Base-by-base conservation (phyloP, 2,113 vertebrate species). In the Psephotus haematonotus region DNA sequence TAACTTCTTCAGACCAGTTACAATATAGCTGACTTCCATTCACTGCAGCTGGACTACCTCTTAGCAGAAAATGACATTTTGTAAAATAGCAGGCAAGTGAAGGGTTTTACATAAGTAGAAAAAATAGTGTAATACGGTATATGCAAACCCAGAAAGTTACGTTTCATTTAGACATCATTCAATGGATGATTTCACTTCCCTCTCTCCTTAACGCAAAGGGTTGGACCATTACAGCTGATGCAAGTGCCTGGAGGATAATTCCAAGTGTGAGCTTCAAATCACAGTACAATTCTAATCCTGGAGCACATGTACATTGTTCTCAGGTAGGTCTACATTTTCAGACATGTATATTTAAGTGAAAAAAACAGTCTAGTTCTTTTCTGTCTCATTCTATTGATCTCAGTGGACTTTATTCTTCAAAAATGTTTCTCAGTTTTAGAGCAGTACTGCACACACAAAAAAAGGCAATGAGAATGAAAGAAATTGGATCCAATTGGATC, bases 341-440 rank as follows among this genome's bases (percentile, higher is more conserved):
- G 41, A 41, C 37, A 74, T 6, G 7, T 22, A 14, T 9, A 44
- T 77, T 93, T 81, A 83, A 88, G 53, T 63, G 53, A 59, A 83
- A 81, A 41, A 86, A 78, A 28, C 18, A 41, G 6, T 22, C 41
- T 52, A n/a, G 7, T 27, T 69, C 31, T 62, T 31, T 53, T 83
- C 24, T n/a, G 0, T 44, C n/a, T 67, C 77, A 28, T 18, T 70
- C 25, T 74, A 3, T 53, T 83, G 50, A 84, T 88, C 68, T 81
- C 60, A 86, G 12, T 33, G 12, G 12, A 43, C 4, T 69, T 86
- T 24, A 70, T 50, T 53, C 19, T 81, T 71, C 64, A 79, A 35
- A 93, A 93, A 79, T 90, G 72, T 60, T 82, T 88, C 22, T 82
- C 6, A 5, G 6, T 17, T 87, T 90, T 87, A 90, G 31, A 80